These are phyloP conservation scores for Agriopis aurantiaria DNA, from an alignment of 2,888 invertebrate genomes.

Conservation along the genomic window DNA sequence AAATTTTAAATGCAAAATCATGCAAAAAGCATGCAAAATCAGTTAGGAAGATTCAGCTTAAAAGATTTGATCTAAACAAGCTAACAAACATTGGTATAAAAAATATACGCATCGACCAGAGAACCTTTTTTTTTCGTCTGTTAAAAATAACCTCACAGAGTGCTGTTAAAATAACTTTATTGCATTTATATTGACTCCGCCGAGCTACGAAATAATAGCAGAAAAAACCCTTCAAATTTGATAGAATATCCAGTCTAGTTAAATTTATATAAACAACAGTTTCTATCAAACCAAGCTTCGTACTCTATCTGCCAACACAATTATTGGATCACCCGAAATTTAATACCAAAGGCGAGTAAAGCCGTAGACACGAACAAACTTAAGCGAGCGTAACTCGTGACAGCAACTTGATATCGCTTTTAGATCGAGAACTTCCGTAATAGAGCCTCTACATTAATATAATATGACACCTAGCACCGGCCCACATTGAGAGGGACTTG, in stretches of 20 bases:
- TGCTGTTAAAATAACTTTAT: too few species aligned
- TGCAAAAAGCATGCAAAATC: too few species aligned
- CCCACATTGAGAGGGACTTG: conserved; percentile 56
- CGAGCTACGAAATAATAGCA: too few species aligned
- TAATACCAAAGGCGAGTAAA: conserved; percentile 20
- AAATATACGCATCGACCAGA: too few species aligned
- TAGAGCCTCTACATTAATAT: conserved; percentile 61
- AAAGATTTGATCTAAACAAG: too few species aligned
- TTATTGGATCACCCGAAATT: conserved; percentile 35
- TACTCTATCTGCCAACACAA: conserved; percentile 20
- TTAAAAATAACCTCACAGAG: too few species aligned
- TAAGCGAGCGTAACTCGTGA: conserved; percentile 10
- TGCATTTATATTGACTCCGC: too few species aligned
- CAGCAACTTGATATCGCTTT: conserved; percentile 41
- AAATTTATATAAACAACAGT: neutral
- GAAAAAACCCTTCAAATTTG: too few species aligned
- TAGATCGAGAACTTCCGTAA: conserved; percentile 42
- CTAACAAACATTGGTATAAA: too few species aligned
- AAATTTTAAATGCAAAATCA: too few species aligned
- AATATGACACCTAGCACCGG: conserved; percentile 58
- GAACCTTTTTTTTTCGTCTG: too few species aligned
- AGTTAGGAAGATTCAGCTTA: too few species aligned
- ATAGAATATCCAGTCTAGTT: neutral
- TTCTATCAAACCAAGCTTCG: conserved; percentile 6
- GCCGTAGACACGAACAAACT: conserved; percentile 5